Base-by-base conservation (phyloP, 1,140 invertebrate species). In the Nilaparvata lugens region DNA sequence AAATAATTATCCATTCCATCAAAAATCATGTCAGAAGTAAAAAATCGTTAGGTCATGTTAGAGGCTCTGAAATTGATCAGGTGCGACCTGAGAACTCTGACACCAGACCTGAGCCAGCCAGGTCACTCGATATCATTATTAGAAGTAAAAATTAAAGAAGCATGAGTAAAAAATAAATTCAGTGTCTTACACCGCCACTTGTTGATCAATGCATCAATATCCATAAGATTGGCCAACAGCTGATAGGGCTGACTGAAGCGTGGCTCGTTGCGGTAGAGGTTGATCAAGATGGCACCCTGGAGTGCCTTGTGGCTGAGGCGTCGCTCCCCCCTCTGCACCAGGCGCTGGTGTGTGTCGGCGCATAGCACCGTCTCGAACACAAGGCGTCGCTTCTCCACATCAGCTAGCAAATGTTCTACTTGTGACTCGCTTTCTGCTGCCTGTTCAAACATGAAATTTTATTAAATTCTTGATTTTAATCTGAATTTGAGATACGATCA, bases 191-290 rank as follows among this genome's bases (percentile, higher is more conserved):
- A 98, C 77, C 97, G 83, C 97, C 97, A 99, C 76, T 98, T 98
- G n/a, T 95, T 98, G 64, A 99, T 92, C 52, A 97, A 78, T 1
- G 94, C 93, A 77, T 99, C 97, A 31, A 99, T 96, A 72, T 99
- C 95, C 91, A 97, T 97, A 1, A 99, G 81, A 4, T 93, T 78
- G 0, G 86, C 91, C 0, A 99, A 78, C 53, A 99, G 82, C 74
- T 97, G 95, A 79, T 96, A 94, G 0, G 96, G 95, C 72, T 97
- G 93, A 66, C 92, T 95, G 76, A 98, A 99, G 21, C 95, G 79
- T 0, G 95, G 93, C 74, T 98, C 93, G 68, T 98, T 94, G 14
- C 95, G 77, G 74, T 99, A 98, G 65, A 97, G 87, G 2, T 90
- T 97, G 57, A 99, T 98, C 88, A 99, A 93, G 67, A 99, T 86